These are phyloP conservation scores for Agrochola circellaris DNA, from an alignment of 2,888 invertebrate genomes.

Conservation along the genomic window DNA sequence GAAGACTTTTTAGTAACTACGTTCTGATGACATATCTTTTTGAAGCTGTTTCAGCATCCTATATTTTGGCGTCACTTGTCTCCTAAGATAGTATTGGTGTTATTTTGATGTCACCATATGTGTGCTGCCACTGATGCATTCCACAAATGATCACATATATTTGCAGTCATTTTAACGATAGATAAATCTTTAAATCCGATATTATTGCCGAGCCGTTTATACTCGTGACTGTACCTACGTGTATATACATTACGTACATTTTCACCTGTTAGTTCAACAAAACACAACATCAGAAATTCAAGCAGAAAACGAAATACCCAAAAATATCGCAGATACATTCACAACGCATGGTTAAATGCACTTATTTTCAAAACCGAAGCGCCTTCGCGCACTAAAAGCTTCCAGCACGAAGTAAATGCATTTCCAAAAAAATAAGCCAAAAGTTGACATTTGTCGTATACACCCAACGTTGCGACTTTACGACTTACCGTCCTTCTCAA, in stretches of 20 bases:
- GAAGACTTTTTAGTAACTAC: neutral
- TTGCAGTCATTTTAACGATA: neutral
- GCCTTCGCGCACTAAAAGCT: constrained; percentile 47
- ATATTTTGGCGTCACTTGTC: no score
- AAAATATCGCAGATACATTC: constrained; percentile 8
- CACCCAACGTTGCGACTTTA: constrained; percentile 47
- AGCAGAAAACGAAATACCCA: neutral
- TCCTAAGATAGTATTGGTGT: no score
- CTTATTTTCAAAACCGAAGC: constrained; percentile 38
- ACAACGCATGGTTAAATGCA: constrained; percentile 20
- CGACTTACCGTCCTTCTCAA: constrained; percentile 58
- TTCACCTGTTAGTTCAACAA: no score
- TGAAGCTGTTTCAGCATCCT: no score
- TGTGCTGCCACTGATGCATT: neutral
- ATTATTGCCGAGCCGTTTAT: no score
- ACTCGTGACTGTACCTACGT: no score
- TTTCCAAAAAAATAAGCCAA: constrained; percentile 50
- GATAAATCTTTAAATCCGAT: neutral
- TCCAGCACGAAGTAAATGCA: constrained; percentile 44
- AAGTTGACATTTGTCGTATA: constrained; percentile 56
- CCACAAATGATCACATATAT: neutral
- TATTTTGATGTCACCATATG: no score
- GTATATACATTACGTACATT: neutral
- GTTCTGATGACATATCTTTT: neutral
- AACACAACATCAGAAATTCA: neutral